These are phyloP conservation scores for Lucifuga dentata DNA, from an alignment of 2,113 vertebrate species.

Conservation along the genomic window DNA sequence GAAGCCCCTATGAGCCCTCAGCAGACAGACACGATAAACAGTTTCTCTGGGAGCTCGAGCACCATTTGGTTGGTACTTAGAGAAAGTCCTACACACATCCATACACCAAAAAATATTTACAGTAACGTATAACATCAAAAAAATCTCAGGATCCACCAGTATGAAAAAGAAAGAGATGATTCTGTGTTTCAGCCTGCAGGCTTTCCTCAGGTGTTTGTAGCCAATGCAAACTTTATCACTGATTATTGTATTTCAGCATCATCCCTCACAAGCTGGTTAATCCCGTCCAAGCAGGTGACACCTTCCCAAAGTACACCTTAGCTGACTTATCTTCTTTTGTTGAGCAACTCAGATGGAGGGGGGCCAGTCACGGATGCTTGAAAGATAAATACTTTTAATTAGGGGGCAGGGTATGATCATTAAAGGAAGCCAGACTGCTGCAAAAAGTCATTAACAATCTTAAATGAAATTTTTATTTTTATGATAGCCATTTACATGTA, in stretches of 20 bases:
- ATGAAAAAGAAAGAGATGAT: conserved; percentile 9
- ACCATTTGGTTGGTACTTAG: conserved; percentile 70
- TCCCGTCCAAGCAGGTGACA: conserved; percentile 60
- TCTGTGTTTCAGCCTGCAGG: conserved; percentile 13
- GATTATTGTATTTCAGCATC: conserved; percentile 2
- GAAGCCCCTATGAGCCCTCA: conserved; percentile 39
- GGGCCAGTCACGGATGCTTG: conserved; percentile 97
- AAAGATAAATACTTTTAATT: conserved; percentile 99
- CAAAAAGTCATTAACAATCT: conserved; percentile 99
- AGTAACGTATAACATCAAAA: conserved; percentile 48
- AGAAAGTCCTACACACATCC: conserved; percentile 58
- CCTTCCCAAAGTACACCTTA: conserved; percentile 63
- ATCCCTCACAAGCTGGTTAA: conserved; percentile 57
- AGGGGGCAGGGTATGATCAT: conserved; percentile 99
- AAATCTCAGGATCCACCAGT: conserved; percentile 10
- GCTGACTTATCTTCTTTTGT: conserved; percentile 67
- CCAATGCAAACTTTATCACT: background rate
- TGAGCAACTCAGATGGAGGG: conserved; percentile 81
- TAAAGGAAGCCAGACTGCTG: conserved; percentile 99
- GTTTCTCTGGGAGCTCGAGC: conserved; percentile 44
- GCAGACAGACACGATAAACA: conserved; percentile 59
- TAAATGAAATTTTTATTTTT: conserved; percentile 99
- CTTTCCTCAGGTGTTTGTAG: background rate
- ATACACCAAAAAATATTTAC: conserved; percentile 65
- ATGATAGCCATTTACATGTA: conserved; percentile 99